A percentile compares a stretch with the other conserved stretches of the same genome.
Conservation (phyloP, 2,888 invertebrate genomes). For the Spilarctia lutea region DNA sequence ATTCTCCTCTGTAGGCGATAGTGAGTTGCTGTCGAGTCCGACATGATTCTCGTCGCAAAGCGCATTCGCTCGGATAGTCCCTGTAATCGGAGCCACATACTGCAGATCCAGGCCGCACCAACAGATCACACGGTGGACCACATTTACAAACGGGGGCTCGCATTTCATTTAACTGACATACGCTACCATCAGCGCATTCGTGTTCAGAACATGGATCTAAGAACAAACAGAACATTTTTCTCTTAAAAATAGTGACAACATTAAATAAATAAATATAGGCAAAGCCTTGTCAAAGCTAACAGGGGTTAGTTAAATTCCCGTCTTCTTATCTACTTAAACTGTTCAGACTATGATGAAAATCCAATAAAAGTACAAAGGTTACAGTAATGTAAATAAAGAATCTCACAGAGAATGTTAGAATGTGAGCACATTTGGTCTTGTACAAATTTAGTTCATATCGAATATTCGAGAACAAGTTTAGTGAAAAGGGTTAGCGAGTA, state of each 20-base stretch:
- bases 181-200: conserved; percentile 91
- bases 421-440: conserved; percentile 78
- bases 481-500: conserved; percentile 80
- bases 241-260: background rate
- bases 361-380: conserved; percentile 78
- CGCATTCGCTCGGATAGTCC: conserved; percentile 94
- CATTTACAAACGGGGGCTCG: conserved; percentile 93
- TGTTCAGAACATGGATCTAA: conserved; percentile 94
- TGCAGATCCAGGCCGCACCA: conserved; percentile 89
- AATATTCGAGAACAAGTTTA: conserved; percentile 78
- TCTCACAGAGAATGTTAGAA: conserved; percentile 79
- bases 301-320: conserved; percentile 30
- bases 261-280: background rate
- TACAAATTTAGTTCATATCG: conserved; percentile 83
- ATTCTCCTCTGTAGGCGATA: conserved; percentile 93
- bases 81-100: conserved; percentile 93
- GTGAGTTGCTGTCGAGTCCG: conserved; percentile 90
- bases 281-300: conserved; percentile 13
- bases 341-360: conserved; percentile 63
- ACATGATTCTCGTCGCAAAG: conserved; percentile 92
- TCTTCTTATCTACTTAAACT: conserved; percentile 37
- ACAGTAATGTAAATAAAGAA: conserved; percentile 78
- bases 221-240: conserved; percentile 20
- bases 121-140: conserved; percentile 91
- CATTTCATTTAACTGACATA: conserved; percentile 93